Conservation (phyloP, 2,888 invertebrate genomes). For the Digitonthophagus gazella region DNA sequence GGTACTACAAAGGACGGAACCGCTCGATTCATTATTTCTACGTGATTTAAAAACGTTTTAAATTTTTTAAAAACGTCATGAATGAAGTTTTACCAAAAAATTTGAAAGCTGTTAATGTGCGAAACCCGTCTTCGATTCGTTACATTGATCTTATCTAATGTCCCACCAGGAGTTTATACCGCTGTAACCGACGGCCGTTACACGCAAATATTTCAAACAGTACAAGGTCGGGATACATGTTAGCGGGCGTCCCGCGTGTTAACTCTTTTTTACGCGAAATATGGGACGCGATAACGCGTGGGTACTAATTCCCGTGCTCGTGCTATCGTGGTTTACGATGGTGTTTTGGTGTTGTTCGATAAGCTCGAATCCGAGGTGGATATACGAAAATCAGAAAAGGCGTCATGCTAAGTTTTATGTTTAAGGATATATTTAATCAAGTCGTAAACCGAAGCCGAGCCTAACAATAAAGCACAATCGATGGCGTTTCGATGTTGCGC, state of each 20-base stretch:
- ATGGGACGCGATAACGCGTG: background rate
- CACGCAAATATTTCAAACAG: background rate
- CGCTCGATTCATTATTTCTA: background rate
- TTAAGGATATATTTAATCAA: too few relatives aligned
- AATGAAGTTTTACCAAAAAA: too few relatives aligned
- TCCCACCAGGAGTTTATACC: background rate
- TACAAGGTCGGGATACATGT: background rate
- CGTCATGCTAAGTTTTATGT: background rate
- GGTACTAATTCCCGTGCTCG: background rate
- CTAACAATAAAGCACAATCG: background rate
- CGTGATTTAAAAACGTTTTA: background rate
- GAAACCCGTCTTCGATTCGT: too few relatives aligned
- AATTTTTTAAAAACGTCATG: background rate
- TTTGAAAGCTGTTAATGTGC: too few relatives aligned
- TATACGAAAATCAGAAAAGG: background rate
- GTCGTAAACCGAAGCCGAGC: background rate
- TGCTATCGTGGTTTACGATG: background rate
- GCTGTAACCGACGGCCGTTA: background rate
- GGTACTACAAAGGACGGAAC: background rate
- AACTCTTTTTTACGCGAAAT: background rate
- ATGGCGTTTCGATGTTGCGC: background rate
- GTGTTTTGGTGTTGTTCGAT: background rate
- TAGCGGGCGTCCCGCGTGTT: background rate
- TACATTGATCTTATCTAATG: background rate
- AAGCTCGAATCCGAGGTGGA: background rate